Conservation (phyloP, 2,888 invertebrate species). For the Diaperis boleti region DNA sequence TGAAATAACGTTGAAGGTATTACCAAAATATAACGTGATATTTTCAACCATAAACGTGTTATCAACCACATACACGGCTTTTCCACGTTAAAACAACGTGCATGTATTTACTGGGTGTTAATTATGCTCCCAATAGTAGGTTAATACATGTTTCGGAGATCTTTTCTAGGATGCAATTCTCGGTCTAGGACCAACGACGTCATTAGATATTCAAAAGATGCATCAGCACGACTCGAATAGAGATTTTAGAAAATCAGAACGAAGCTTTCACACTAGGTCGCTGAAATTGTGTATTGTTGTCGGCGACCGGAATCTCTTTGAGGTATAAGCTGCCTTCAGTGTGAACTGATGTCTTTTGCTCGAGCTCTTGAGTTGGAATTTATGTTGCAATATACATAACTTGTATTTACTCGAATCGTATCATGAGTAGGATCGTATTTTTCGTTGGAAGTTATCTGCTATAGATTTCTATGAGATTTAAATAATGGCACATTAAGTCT, state of each 20-base stretch:
- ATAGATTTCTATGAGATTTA: background rate
- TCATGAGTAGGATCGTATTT: slow-evolving; percentile 23
- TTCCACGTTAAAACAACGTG: too few species aligned
- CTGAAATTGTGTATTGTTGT: slow-evolving; percentile 61
- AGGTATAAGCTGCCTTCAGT: slow-evolving; percentile 46
- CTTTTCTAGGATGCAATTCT: too few species aligned
- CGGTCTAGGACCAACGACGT: too few species aligned
- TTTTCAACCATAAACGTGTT: too few species aligned
- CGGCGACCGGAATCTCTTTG: slow-evolving; percentile 59
- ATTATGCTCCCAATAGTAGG: too few species aligned
- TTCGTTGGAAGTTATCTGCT: slow-evolving; percentile 26
- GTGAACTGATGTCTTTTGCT: slow-evolving; percentile 54
- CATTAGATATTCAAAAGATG: slow-evolving; percentile 57
- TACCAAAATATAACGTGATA: too few species aligned
- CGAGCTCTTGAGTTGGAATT: slow-evolving; percentile 55
- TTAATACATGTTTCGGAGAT: too few species aligned
- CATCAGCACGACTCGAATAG: slow-evolving; percentile 53
- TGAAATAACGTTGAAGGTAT: too few species aligned
- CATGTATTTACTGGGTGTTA: too few species aligned
- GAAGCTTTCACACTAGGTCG: slow-evolving; percentile 49
- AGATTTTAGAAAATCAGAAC: slow-evolving; percentile 57
- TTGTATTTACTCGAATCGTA: slow-evolving; percentile 58
- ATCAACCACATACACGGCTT: too few species aligned
- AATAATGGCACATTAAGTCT: slow-evolving; percentile 6
- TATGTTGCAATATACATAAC: slow-evolving; percentile 62